Conservation (phyloP, 2,113 vertebrate species). For the Charina bottae region DNA sequence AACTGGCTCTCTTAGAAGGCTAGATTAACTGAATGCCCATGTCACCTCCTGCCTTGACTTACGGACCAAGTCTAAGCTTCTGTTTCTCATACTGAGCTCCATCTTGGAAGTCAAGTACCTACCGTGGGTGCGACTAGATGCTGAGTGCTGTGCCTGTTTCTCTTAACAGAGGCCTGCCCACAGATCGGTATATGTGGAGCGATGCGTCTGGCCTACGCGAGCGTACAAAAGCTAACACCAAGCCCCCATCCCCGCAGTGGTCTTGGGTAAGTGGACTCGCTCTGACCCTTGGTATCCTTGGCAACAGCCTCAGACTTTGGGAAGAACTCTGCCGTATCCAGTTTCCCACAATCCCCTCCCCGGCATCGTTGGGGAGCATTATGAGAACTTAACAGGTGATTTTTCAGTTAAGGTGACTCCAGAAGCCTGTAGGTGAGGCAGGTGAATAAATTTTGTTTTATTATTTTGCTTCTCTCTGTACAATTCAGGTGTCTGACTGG, state of each 20-base stretch:
- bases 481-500: slow-evolving; percentile 90
- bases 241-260: slow-evolving; percentile 93
- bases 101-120: too few species aligned
- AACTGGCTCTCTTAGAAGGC: too few species aligned
- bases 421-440: not conserved
- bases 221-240: slow-evolving; percentile 87
- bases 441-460: not conserved
- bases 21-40: not conserved
- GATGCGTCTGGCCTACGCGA: slow-evolving; percentile 91
- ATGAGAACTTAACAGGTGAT: not conserved
- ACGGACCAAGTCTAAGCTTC: not conserved
- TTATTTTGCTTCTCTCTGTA: not conserved
- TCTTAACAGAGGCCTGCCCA: slow-evolving; percentile 87
- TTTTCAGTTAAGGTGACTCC: not conserved
- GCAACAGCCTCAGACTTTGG: not conserved
- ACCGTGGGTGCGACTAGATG: not conserved
- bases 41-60: not conserved
- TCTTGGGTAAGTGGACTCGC: slow-evolving; percentile 82
- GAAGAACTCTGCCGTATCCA: not conserved
- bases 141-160: not conserved
- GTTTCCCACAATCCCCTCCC: not conserved
- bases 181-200: slow-evolving; percentile 98
- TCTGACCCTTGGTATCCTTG: not conserved
- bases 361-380: not conserved
- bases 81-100: too few species aligned